Evolutionary conservation across 2,888 invertebrate genomes (phyloP), one percentile per base, ranked within the genome.

Genomic region (Agriopis leucophaearia): DNA sequence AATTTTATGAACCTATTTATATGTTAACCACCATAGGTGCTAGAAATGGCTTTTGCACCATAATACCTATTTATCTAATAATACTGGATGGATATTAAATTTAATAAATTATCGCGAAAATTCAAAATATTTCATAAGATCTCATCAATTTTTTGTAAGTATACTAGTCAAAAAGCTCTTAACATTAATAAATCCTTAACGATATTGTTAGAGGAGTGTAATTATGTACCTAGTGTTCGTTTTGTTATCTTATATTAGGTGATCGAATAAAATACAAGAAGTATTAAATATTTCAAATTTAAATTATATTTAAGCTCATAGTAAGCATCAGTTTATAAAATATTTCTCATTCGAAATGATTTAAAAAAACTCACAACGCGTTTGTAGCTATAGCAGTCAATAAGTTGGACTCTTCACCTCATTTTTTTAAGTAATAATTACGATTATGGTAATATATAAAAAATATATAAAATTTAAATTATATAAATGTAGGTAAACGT

Each of bases 71-170:
- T 87, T 84, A 87, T 91, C 91, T 92, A 92, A 92, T 91, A 91
- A 93, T 92, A 93, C 91, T 93, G 93, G 92, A 93, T 92, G 92
- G 91, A 92, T 84, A 91, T 89, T 91, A 88, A 88, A 88, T 90
- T 84, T 86, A 88, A 88, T 89, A 89, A 91, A 88, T 87, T 88
- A 88, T 89, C 85, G 90, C 89, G 88, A 89, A 88, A 91, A 88
- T 89, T 91, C 87, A 80, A 89, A 89, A 86, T 87, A 88, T 81
- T 89, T 92, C 91, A 92, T 92, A 92, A 92, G 92, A 92, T 89
- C 88, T 89, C 87, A 84, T 87, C 78, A 75, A 27, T 85, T 87
- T 66, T 86, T 90, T 87, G 87, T 88, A 88, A 89, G 90, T 92
- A 92, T 91, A 91, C 91, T 90, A 91, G 81, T 91, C 88, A 76